Conservation (phyloP, 2,888 invertebrate genomes). For the Antheraea assamensis region DNA sequence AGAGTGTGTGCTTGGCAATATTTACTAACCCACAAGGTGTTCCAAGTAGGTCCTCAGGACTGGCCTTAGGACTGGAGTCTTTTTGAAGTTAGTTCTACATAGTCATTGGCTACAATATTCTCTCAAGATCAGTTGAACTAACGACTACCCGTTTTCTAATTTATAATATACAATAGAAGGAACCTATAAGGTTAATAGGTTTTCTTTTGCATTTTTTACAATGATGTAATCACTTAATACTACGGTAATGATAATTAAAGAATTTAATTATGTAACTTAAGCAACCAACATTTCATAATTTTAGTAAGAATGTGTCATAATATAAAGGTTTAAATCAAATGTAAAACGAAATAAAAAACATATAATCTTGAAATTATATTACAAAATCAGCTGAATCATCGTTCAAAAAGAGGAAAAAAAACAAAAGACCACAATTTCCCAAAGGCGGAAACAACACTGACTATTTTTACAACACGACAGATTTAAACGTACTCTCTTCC, state of each 20-base stretch:
- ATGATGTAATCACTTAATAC: not conserved
- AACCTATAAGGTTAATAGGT: not conserved
- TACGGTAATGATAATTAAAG: not conserved
- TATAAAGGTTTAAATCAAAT: not conserved
- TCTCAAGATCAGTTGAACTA: too few species aligned
- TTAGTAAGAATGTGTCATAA: not conserved
- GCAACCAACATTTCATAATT: not conserved
- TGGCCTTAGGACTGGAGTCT: too few species aligned
- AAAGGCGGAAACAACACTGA: slow-evolving; percentile 72
- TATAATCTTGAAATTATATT: slow-evolving; percentile 24
- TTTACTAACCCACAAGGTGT: too few species aligned
- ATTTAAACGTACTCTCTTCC: slow-evolving; percentile 51
- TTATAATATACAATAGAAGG: not conserved
- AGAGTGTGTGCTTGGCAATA: too few species aligned
- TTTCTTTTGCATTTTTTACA: not conserved
- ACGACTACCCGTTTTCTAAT: not conserved
- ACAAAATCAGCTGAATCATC: slow-evolving; percentile 50
- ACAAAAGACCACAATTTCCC: slow-evolving; percentile 60
- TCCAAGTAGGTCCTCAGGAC: too few species aligned
- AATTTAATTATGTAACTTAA: not conserved
- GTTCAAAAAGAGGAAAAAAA: slow-evolving; percentile 29
- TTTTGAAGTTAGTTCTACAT: too few species aligned
- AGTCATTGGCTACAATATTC: too few species aligned
- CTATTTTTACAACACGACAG: slow-evolving; percentile 72
- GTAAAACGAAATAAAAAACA: slow-evolving; percentile 24